Conservation (phyloP, 64 coral and sea anemone species). For the Dendrophyllia cribrosa region DNA sequence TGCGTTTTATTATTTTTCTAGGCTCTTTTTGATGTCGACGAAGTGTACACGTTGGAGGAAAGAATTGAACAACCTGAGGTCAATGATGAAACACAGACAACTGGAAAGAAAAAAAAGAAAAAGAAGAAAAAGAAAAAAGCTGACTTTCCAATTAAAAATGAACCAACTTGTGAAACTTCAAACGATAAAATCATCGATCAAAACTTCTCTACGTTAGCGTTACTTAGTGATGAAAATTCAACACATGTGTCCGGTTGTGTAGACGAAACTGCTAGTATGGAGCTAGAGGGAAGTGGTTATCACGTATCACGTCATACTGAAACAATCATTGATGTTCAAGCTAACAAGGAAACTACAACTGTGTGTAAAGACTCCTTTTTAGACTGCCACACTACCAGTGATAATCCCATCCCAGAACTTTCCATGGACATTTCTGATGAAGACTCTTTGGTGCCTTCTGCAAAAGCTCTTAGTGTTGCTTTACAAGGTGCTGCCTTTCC, state of each 20-base stretch:
- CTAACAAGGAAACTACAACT: not conserved
- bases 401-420: not conserved
- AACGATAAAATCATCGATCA: not conserved
- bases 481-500: not conserved
- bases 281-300: not conserved
- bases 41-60: constrained; percentile 87
- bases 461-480: constrained; percentile 9
- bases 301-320: not conserved
- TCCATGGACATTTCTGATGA: not conserved
- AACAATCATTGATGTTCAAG: not conserved
- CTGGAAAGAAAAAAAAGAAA: constrained; percentile 68
- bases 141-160: not conserved
- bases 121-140: constrained; percentile 78
- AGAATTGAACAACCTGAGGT: constrained; percentile 10
- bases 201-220: not conserved
- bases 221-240: not conserved
- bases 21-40: constrained; percentile 99
- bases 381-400: not conserved
- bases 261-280: not conserved
- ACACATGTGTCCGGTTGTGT: no score
- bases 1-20: not conserved
- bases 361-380: not conserved
- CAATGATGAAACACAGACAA: constrained; percentile 4
- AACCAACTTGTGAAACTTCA: not conserved
- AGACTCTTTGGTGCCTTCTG: not conserved